Evolutionary conservation across 2,113 vertebrate species (phyloP), one percentile per base, ranked within the genome.

Genomic region (Rhizomys pruinosus): DNA sequence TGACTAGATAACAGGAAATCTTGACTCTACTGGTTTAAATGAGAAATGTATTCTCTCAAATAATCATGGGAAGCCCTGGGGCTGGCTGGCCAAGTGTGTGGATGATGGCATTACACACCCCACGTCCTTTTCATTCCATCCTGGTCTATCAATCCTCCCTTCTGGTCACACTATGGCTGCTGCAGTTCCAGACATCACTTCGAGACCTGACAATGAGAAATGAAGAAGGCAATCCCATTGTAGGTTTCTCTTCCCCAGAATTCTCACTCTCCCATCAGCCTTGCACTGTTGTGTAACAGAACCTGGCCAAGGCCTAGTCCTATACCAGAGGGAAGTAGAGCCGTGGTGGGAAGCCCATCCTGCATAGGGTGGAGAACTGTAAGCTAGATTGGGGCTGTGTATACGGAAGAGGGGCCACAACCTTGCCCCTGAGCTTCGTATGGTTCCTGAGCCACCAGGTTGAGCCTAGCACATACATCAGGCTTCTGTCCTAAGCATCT

Each of bases 351-450:
- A 47, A 44, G 39, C 17, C 3, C 27, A 8, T 29, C 17, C 34
- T 37, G 42, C 72, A 10, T 16, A 64, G 39, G 37, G 7, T 47
- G 32, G 80, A 68, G 25, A 86, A 63, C 52, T 32, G 55, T 66
- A 39, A 72, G 71, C 27, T 72, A 90, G 68, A 71, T 15, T 61
- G 66, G 27, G 47, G 23, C 23, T 44, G 29, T 37, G 64, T 68
- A 19, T 32, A 15, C 29, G 55, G 78, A 71, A 32, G 69, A n/a
- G 74, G 11, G 59, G 20, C 71, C 79, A 57, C 29, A 71, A 37
- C 29, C 64, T 2, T 1, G 2, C 4, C 7, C 44, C 37, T 0
- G 2, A 57, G 0, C 0, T 52, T 11, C 47, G 11, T 11, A 52
- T 64, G 63, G 63, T 23, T 27, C 63, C 63, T 52, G 47, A 61